Evolutionary conservation across 2,113 vertebrate genomes (phyloP).

Genomic region (Sylvia atricapilla): DNA sequence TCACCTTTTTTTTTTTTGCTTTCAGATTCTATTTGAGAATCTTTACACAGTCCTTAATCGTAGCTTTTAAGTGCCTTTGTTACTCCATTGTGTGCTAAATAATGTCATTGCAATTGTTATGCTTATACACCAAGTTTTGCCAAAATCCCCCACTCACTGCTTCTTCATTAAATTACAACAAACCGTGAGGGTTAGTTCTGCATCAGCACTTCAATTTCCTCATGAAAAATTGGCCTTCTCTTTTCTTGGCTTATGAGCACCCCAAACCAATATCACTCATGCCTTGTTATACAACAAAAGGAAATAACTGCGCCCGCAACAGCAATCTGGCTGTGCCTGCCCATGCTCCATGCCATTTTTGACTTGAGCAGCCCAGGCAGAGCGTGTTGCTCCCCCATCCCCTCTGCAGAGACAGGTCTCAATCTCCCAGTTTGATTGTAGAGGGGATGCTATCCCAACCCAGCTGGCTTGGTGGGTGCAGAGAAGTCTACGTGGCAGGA

Average conservation of each 20-base stretch:
- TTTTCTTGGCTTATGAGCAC: constrained; percentile 53
- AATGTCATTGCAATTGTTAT: constrained; percentile 46
- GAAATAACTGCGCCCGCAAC: background rate
- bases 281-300: constrained; percentile 47
- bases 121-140: constrained; percentile 50
- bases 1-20: background rate
- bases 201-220: constrained; percentile 64
- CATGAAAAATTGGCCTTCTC: constrained; percentile 58
- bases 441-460: background rate
- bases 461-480: background rate
- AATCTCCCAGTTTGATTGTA: background rate
- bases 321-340: background rate
- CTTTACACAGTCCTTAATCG: background rate
- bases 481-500: background rate
- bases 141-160: constrained; percentile 51
- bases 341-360: background rate
- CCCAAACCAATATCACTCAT: constrained; percentile 35
- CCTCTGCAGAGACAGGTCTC: background rate
- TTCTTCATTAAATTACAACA: constrained; percentile 66
- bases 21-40: background rate
- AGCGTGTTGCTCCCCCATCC: background rate
- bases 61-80: background rate
- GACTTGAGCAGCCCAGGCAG: background rate
- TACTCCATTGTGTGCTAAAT: constrained; percentile 42
- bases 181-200: constrained; percentile 61